Evolutionary conservation across 2,888 invertebrate species (phyloP), one percentile per base, ranked within the genome.

Genomic region (Orthosia gracilis): DNA sequence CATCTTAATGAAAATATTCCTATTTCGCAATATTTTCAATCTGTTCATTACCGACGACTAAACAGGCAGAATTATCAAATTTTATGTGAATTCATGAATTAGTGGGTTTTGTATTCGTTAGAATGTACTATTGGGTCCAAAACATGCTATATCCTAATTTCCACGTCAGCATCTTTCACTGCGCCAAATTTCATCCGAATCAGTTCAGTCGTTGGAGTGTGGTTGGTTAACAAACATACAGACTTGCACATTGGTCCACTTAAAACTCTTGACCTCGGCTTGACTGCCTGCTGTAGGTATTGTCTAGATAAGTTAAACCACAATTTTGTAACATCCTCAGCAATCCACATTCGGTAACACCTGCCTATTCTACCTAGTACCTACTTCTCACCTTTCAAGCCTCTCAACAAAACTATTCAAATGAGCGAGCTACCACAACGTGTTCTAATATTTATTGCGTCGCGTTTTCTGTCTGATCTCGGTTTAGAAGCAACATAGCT

Each of bases 1-100:
- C 68, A 76, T 69, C 74, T 81, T 76, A 64, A 65, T 76, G 64
- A 23, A 3, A 40, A 61, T 61, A 76, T 69, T 76, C 9, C 50
- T 52, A 26, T 57, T 68, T 12, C 40, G 18, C 45, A 61, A 76
- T 61, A 45, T 68, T 64, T 52, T 58, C 2, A 80, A 52, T 66
- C 45, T 73, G 17, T 31, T 18, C 57, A 54, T 21, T 23, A 13
- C 18, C 13, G n/a, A 50, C 26, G 31, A 21, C 0, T 54, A 26
- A 26, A 21, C 1, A 47, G 17, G 21, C 23, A 12, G 4, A 40
- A 50, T 49, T n/a, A 23, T 12, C 52, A 76, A 59, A 21, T 57
- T 45, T 47, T 67, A 21, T 58, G 17, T 18, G 31, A 17, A 23
- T 61, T 61, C n/a, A 61, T n/a, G 9, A 7, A 0, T 31, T 31